Evolutionary conservation across 2,888 invertebrate species (phyloP), one percentile per base, ranked within the genome.

Genomic region (Limenitis camilla): DNA sequence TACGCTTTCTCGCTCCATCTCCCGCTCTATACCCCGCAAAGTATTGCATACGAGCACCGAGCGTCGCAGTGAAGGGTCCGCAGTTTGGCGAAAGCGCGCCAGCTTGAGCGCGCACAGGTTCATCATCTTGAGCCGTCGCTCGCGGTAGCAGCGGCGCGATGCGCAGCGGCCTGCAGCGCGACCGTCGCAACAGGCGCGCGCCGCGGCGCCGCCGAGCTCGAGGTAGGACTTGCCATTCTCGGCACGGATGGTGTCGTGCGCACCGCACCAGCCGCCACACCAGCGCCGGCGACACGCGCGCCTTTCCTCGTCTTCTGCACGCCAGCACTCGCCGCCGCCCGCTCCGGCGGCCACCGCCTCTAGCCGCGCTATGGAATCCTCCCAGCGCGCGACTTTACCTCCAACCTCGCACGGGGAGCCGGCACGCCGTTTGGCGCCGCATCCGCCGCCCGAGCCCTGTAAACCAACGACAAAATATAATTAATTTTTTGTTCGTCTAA

Each of bases 21-120:
- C 96, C 51, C 93, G 90, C 81, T 96, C 96, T 71, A 96, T 93
- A 75, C 93, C 91, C 74, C 96, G 92, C 61, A 97, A 78, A 52
- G 97, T 96, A 82, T 97, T 97, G 89, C 96, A 96, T 69, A 97
- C 96, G 58, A 97, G 91, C 73, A 97, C 97, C 43, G 96, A 96
- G 59, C 96, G 92, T 67, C 95, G 91, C 55, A 97, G 88, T 57
- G 95, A 95, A 40, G 96, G 96, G 77, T 97, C 96, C 51, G 95
- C 94, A 63, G 94, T 94, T 78, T 96, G 96, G 50, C 96, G 91
- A 70, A 94, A 93, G 67, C 95, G 90, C 71, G 95, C 94, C 62
- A 97, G 88, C 84, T 97, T 97, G 78, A 94, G 93, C 92, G 97
- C 96, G 62, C 96, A 96, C 62, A 96, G 90, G 78, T 96, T 96